Conservation (phyloP, 2,797 vertebrate genomes). For the Eptatretus atami region DNA sequence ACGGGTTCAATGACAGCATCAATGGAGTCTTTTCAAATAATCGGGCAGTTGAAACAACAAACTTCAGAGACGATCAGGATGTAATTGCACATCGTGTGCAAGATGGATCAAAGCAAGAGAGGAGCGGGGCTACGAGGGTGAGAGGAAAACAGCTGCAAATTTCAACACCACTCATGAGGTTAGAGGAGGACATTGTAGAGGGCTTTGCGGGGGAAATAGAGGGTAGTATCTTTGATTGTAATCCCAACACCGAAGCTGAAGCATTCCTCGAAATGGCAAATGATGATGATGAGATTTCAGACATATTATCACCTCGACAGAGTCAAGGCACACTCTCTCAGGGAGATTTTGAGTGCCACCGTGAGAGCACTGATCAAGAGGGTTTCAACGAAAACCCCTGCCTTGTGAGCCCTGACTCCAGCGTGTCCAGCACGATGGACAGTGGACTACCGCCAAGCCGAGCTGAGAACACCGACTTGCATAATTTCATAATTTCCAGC, state of each 20-base stretch:
- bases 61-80: constrained; percentile 3
- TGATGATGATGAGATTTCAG: constrained; percentile 66
- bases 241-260: neutral
- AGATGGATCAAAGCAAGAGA: no score
- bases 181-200: neutral
- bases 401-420: constrained; percentile 78
- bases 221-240: constrained; percentile 1
- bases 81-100: no score
- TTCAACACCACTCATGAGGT: neutral
- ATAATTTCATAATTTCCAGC: constrained; percentile 92
- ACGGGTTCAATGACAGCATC: neutral
- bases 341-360: constrained; percentile 50
- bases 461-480: constrained; percentile 96
- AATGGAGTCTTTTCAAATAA: neutral
- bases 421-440: constrained; percentile 57
- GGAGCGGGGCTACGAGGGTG: no score
- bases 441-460: constrained; percentile 67
- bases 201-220: neutral
- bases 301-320: constrained; percentile 51
- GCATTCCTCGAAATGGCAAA: constrained; percentile 11
- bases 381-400: constrained; percentile 91
- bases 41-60: neutral
- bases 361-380: constrained; percentile 53
- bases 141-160: neutral
- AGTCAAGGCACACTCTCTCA: constrained; percentile 29